Evolutionary conservation across 2,888 invertebrate species (phyloP).

Genomic region (Thera obeliscata): DNA sequence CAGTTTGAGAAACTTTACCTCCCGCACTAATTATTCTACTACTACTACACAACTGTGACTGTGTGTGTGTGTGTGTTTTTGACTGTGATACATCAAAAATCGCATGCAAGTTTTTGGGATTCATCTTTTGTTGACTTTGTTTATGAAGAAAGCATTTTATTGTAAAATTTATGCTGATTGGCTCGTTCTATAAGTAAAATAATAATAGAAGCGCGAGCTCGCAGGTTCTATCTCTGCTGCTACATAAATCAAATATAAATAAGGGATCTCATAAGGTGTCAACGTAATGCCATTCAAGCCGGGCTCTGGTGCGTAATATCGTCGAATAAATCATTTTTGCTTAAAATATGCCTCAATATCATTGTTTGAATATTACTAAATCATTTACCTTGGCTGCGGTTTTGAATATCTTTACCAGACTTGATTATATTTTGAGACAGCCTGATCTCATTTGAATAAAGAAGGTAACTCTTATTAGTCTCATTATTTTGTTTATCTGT

Average conservation of each 20-base stretch:
- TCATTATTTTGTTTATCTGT: no score
- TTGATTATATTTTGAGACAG: slow-evolving; percentile 3
- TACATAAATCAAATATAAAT: slow-evolving; percentile 82
- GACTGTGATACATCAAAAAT: no score
- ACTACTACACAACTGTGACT: no score
- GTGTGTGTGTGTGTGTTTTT: no score
- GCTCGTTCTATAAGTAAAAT: not conserved
- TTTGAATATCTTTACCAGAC: slow-evolving; percentile 17
- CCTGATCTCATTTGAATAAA: no score
- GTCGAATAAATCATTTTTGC: slow-evolving; percentile 76
- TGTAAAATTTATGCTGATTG: no score
- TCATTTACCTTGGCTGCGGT: slow-evolving; percentile 54
- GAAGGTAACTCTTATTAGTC: no score
- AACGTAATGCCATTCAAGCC: slow-evolving; percentile 81
- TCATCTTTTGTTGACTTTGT: no score
- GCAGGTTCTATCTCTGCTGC: slow-evolving; percentile 66
- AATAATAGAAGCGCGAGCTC: slow-evolving; percentile 18
- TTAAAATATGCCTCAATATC: slow-evolving; percentile 78
- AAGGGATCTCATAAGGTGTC: slow-evolving; percentile 82
- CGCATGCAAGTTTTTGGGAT: no score
- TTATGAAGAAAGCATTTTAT: no score
- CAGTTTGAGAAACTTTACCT: no score
- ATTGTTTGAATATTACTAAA: slow-evolving; percentile 70
- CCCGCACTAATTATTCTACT: no score
- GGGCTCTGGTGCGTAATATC: slow-evolving; percentile 78